phyloP scores from a whole-genome alignment of 2,888 invertebrate genomes.

The Himalopsyche japonica region DNA sequence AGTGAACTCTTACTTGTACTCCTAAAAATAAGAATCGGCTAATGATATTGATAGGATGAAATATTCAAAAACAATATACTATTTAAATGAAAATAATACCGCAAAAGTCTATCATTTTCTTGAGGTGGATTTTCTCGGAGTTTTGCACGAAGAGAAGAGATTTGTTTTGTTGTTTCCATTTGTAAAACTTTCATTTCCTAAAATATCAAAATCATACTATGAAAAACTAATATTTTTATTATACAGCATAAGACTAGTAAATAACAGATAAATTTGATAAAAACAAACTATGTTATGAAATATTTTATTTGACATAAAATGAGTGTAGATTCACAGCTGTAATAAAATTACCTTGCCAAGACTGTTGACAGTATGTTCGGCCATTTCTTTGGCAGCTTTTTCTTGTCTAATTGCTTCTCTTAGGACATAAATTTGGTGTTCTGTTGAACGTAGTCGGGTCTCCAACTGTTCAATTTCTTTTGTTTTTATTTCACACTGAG shows the following conservation, averaged over 20 bases:
- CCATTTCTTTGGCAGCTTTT: constrained; percentile 36
- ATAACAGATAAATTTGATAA: no score
- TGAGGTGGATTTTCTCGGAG: constrained; percentile 54
- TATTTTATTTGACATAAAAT: no score
- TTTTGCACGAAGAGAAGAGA: constrained; percentile 52
- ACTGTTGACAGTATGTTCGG: constrained; percentile 30
- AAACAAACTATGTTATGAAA: no score
- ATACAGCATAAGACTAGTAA: neutral
- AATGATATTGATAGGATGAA: neutral
- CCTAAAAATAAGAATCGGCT: neutral
- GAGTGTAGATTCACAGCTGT: neutral
- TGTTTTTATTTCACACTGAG: constrained; percentile 22
- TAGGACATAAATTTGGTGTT: constrained; percentile 25
- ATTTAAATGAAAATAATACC: neutral
- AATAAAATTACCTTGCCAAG: constrained; percentile 28
- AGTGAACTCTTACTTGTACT: constrained; percentile 43
- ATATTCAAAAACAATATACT: neutral
- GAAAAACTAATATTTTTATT: no score
- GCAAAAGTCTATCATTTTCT: constrained; percentile 37
- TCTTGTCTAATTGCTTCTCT: constrained; percentile 34
- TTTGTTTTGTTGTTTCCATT: constrained; percentile 59
- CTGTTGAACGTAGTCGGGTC: constrained; percentile 10
- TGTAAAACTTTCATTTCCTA: constrained; percentile 60
- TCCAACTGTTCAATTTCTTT: constrained; percentile 33
- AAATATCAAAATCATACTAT: constrained; percentile 34